These are phyloP conservation scores for Ptilonorhynchus violaceus DNA, from an alignment of 2,113 vertebrate genomes.

Conservation along the genomic window DNA sequence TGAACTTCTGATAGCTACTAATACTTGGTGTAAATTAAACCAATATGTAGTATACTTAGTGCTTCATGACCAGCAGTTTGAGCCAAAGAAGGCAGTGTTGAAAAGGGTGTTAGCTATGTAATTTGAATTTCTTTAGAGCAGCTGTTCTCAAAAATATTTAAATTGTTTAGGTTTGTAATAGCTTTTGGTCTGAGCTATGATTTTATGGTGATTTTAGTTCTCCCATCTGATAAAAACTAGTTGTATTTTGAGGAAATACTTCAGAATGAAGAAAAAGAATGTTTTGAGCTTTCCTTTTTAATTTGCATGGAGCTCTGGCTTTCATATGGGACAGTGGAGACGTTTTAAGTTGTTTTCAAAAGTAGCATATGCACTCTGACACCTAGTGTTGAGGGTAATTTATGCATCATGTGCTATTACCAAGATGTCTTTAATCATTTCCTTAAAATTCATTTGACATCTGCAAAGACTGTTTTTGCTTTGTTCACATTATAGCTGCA, in stretches of 20 bases:
- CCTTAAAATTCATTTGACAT: constrained; percentile 3
- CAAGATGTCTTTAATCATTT: not conserved
- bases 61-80: not conserved
- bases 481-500: not conserved
- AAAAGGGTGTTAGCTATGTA: not conserved
- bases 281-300: not conserved
- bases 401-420: not conserved
- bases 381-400: not conserved
- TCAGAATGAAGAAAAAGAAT: not conserved
- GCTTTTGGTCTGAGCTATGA: not conserved
- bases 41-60: not conserved
- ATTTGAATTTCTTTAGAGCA: not conserved
- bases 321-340: not conserved
- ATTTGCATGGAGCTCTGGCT: not conserved
- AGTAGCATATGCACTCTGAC: not conserved
- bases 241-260: not conserved
- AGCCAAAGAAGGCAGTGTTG: not conserved
- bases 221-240: not conserved
- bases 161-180: not conserved
- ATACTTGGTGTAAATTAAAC: not conserved
- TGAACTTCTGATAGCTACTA: not conserved
- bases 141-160: not conserved
- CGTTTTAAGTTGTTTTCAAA: not conserved
- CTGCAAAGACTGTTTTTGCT: not conserved
- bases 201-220: not conserved